Evolutionary conservation across 2,113 vertebrate genomes (phyloP).

Genomic region (Lagopus leucura): DNA sequence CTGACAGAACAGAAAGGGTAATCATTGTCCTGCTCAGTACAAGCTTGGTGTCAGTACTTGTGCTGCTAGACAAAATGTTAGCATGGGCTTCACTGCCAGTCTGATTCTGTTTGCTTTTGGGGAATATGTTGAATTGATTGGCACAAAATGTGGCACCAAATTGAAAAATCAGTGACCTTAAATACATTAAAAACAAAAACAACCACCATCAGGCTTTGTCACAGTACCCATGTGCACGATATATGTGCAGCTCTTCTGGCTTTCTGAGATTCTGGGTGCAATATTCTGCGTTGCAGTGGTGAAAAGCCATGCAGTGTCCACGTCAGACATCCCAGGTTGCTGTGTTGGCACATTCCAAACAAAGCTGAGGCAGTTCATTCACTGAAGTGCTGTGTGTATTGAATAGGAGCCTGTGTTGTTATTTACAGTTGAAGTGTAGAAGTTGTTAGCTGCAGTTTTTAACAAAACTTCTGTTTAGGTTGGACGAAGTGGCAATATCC

Average conservation of each 20-base stretch:
- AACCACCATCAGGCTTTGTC: neutral
- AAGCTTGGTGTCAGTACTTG: neutral
- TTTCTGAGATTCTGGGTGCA: neutral
- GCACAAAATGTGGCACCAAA: neutral
- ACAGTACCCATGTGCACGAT: neutral
- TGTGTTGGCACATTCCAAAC: neutral
- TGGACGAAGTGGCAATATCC: slow-evolving; percentile 98
- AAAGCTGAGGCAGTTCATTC: neutral
- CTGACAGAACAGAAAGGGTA: slow-evolving; percentile 98
- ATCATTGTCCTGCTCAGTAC: slow-evolving; percentile 39
- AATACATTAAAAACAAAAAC: neutral
- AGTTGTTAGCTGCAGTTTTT: neutral
- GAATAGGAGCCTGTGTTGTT: neutral
- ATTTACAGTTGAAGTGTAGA: neutral
- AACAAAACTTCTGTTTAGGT: slow-evolving; percentile 78
- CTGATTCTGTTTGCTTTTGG: neutral
- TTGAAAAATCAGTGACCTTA: neutral
- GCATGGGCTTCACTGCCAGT: neutral
- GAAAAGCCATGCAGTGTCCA: neutral
- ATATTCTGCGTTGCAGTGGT: neutral
- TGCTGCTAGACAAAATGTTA: neutral
- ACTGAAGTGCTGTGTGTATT: neutral
- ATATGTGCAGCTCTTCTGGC: neutral
- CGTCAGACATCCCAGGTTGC: neutral
- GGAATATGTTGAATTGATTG: neutral